Percentiles rank a stretch among this genome's conserved stretches.
Evolutionary conservation across 2,113 vertebrate species (phyloP).

Genomic region (Saimiri boliviensis): DNA sequence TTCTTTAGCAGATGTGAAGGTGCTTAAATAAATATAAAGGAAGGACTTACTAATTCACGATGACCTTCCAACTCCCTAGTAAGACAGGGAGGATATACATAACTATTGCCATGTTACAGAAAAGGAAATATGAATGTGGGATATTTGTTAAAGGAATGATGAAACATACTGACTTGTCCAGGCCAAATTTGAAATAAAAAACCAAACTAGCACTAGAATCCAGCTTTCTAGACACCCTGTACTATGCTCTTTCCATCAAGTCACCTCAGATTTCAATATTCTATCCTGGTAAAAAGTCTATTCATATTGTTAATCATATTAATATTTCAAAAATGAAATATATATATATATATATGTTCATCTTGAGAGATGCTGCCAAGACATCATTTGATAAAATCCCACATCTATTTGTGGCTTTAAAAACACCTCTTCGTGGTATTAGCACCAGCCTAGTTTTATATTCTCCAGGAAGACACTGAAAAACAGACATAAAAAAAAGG

Average conservation of each 20-base stretch:
- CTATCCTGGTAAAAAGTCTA: not conserved
- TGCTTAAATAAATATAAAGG: not conserved
- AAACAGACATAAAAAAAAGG: conserved; percentile 60
- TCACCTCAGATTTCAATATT: not conserved
- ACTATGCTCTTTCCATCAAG: not conserved
- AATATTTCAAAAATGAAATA: conserved; percentile 42
- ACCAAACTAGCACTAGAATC: not conserved
- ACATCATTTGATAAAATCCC: not conserved
- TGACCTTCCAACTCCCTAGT: not conserved
- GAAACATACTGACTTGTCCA: not conserved
- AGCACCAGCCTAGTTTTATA: not conserved
- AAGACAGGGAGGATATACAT: not conserved
- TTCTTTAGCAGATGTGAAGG: not conserved
- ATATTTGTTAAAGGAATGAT: not conserved
- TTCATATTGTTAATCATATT: not conserved
- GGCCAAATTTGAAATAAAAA: not conserved
- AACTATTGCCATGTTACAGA: not conserved
- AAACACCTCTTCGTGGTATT: not conserved
- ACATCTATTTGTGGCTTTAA: not conserved
- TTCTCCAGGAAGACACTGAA: not conserved
- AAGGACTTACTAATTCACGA: not conserved
- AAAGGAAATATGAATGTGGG: rapidly evolving
- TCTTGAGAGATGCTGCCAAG: not conserved
- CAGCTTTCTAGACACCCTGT: not conserved
- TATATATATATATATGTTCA: not conserved